Evolutionary conservation across 2,888 invertebrate species (phyloP), one percentile per base, ranked within the genome.

Genomic region (Pandemis heparana): DNA sequence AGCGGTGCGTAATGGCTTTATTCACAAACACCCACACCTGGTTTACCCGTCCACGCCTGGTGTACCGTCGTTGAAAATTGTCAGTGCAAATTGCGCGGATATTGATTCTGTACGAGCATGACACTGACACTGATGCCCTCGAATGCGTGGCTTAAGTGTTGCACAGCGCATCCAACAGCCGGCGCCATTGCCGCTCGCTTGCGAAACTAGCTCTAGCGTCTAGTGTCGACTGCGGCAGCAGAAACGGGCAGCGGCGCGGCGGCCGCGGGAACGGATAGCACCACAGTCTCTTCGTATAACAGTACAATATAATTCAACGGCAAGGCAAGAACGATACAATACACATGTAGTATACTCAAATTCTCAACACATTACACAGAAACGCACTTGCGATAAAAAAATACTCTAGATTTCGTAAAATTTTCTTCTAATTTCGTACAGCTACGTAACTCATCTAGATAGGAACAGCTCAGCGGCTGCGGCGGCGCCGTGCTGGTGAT

Each of bases 321-420:
- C 61, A 72, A 72, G 72, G 67, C 72, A 67, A 72, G 72, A 63
- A 63, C 63, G 14, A 71, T 46, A 71, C 39, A 60, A 32, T 32
- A 41, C 10, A 41, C 43, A 43, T 62, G 61, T 23, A 63, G 56
- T n/a, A 6, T 23, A 18, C 51, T 72, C 61, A 46, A 62, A 43
- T 56, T 51, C 64, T 67, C 71, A 67, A 71, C 61, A 53, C 16
- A 71, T 53, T 43, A 41, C 38, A 14, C 38, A 60, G 43, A 63
- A 14, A 63, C 56, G 23, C 12, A 39, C 63, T 46, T 53, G 62
- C 43, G 43, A 62, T 72, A 72, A 56, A 67, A 65, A 67, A 67
- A 67, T 71, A 71, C 72, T 72, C 67, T 72, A 72, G 60, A 59
- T n/a, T 62, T 46, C 72, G 43, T 67, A 72, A 53, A 46, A 53